Conservation (phyloP, 1,140 invertebrate genomes). For the Drosophila rhopaloa region DNA sequence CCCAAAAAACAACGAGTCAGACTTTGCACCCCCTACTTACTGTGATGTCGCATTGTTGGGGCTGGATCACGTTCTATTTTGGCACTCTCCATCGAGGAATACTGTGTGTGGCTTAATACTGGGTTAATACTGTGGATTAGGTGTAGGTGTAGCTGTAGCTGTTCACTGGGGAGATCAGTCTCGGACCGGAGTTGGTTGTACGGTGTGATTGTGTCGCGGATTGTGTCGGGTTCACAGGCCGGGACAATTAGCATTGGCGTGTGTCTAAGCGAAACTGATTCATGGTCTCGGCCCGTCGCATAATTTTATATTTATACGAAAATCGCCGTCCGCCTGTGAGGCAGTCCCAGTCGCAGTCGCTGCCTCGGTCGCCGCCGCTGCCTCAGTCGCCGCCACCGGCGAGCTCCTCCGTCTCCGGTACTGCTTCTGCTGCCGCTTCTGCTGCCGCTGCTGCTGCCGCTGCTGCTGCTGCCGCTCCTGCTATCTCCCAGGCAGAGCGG, state of each 20-base stretch:
- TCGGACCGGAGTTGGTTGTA: background rate
- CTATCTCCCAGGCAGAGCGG: background rate
- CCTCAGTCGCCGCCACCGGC: background rate
- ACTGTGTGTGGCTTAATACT: too few relatives aligned
- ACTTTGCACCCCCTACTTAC: slow-evolving; percentile 52
- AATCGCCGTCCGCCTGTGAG: slow-evolving; percentile 61
- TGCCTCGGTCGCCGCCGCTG: slow-evolving; percentile 6
- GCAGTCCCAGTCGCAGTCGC: slow-evolving; percentile 26
- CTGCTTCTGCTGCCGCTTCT: too few relatives aligned
- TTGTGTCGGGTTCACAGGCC: slow-evolving; percentile 12
- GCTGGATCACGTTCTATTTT: slow-evolving; percentile 19
- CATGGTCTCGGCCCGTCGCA: slow-evolving; percentile 64
- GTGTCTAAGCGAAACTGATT: slow-evolving; percentile 78
- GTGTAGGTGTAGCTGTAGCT: too few relatives aligned
- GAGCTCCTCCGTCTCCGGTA: too few relatives aligned
- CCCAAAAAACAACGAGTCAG: too few relatives aligned
- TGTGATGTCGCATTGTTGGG: slow-evolving; percentile 54
- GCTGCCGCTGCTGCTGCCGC: too few relatives aligned
- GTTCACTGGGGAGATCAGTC: background rate
- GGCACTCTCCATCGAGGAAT: slow-evolving; percentile 6
- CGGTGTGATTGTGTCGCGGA: background rate
- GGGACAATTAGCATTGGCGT: slow-evolving; percentile 76
- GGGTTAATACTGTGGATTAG: slow-evolving; percentile 9
- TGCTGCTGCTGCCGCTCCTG: background rate
- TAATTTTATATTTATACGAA: slow-evolving; percentile 82